Conservation (phyloP, 2,113 vertebrate species). For the Pleuronectes platessa region DNA sequence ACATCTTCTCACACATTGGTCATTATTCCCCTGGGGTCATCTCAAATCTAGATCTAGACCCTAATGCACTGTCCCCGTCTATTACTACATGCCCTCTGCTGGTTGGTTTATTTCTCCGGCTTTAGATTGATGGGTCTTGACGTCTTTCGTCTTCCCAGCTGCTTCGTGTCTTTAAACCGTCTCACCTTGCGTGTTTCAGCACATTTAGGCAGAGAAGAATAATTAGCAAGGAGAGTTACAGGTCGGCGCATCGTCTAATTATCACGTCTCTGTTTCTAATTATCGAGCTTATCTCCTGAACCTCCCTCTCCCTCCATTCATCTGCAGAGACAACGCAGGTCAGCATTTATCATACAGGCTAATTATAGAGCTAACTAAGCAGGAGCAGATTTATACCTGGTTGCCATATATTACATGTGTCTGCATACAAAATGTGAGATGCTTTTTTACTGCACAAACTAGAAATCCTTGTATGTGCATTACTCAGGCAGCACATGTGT, state of each 20-base stretch:
- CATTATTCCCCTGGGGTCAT: not conserved
- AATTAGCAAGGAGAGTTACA: constrained; percentile 37
- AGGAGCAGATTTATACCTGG: not conserved
- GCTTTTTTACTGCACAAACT: not conserved
- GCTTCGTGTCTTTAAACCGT: not conserved
- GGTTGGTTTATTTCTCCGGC: not conserved
- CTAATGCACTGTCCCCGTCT: not conserved
- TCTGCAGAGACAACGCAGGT: constrained; percentile 10
- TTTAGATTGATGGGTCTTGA: not conserved
- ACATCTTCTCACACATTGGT: not conserved
- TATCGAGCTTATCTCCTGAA: constrained; percentile 4
- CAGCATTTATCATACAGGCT: constrained; percentile 19
- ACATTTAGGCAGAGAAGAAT: constrained; percentile 18
- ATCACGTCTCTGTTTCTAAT: constrained; percentile 30
- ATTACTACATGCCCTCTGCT: constrained; percentile 2
- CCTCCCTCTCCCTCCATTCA: constrained; percentile 2
- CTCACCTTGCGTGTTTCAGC: constrained; percentile 9
- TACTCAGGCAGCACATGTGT: not conserved
- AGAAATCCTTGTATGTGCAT: too few species aligned
- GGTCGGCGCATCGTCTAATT: constrained; percentile 54
- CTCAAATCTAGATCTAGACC: not conserved
- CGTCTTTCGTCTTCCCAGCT: not conserved
- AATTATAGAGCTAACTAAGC: constrained; percentile 17
- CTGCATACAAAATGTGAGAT: not conserved
- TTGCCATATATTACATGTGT: not conserved